Evolutionary conservation across 2,888 invertebrate genomes (phyloP), one percentile per base, ranked within the genome.

Genomic region (Ephialtes manifestator): DNA sequence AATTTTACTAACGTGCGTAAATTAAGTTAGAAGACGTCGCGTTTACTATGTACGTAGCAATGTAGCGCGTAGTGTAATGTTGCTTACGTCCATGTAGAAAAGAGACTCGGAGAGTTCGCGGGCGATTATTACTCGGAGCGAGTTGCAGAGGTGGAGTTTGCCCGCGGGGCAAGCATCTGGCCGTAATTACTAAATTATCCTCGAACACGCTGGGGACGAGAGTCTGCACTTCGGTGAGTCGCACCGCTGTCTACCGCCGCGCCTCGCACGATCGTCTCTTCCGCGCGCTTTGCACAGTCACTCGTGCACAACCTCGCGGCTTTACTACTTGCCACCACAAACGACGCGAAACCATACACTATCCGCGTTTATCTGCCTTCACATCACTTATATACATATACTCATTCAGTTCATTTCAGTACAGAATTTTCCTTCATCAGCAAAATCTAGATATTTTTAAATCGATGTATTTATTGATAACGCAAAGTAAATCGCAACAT

Each of bases 161-260:
- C 88, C 89, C 89, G 87, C 81, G 85, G 90, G 92, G 90, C 90
- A 89, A 92, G 91, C 93, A 93, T 92, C 93, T 93, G 92, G 90
- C 89, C 91, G 89, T 92, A 93, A 93, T 93, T 93, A 93, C 93
- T 92, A 92, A 93, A 93, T 93, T 93, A 93, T 93, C 91, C 91
- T 90, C 92, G 89, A 90, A 92, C 90, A 89, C 88, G 89, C 28
- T 31, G 70, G 53, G 53, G 75, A 31, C 63, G 39, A 31, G 75
- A 60, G 63, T 75, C 35, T 60, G 75, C 75, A n/a, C 31, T 46
- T 43, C 39, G 55, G 13, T 46, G 75, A 63, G 72, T 48, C 75
- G 60, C 75, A 31, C 31, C 75, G 75, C 63, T 60, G 74, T 60
- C 60, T 74, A 60, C 74, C 10, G 18, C 46, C 74, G 58, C 58